These are phyloP conservation scores for Hypercompe scribonia DNA, from an alignment of 2,888 invertebrate genomes.

Conservation along the genomic window DNA sequence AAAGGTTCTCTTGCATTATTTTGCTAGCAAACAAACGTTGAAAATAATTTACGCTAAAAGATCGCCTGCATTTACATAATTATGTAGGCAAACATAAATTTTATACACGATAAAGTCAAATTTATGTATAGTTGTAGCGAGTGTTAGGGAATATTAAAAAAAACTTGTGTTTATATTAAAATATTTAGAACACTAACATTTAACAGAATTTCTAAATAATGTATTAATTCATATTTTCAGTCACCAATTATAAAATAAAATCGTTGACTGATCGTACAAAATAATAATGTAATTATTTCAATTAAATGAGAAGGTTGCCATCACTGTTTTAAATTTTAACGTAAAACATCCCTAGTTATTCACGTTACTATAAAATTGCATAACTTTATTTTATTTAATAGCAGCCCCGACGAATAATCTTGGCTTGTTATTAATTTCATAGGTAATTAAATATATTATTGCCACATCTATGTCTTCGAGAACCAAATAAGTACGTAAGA, in stretches of 20 bases:
- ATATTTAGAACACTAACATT: constrained; percentile 47
- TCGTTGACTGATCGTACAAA: background rate
- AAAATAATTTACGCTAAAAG: constrained; percentile 80
- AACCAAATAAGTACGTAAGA: too few relatives aligned
- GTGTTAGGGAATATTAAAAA: constrained; percentile 58
- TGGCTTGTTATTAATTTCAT: too few relatives aligned
- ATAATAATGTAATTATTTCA: constrained; percentile 30
- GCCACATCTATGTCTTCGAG: too few relatives aligned
- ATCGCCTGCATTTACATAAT: constrained; percentile 79
- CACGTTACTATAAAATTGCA: too few relatives aligned
- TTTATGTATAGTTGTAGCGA: constrained; percentile 74
- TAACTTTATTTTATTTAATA: too few relatives aligned
- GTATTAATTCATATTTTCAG: background rate
- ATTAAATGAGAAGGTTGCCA: constrained; percentile 37
- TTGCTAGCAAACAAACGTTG: constrained; percentile 72
- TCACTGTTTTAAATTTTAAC: too few relatives aligned
- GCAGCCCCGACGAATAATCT: too few relatives aligned
- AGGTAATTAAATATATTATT: too few relatives aligned
- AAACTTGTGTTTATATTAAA: constrained; percentile 41
- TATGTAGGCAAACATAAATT: constrained; percentile 81
- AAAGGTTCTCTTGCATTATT: constrained; percentile 71
- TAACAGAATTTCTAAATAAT: background rate
- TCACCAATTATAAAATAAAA: background rate
- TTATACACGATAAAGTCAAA: constrained; percentile 79
- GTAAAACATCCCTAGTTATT: too few relatives aligned